Percentiles rank a stretch among this genome's conserved stretches.
Evolutionary conservation across 2,888 invertebrate genomes (phyloP).

Genomic region (Nycteola revayana): DNA sequence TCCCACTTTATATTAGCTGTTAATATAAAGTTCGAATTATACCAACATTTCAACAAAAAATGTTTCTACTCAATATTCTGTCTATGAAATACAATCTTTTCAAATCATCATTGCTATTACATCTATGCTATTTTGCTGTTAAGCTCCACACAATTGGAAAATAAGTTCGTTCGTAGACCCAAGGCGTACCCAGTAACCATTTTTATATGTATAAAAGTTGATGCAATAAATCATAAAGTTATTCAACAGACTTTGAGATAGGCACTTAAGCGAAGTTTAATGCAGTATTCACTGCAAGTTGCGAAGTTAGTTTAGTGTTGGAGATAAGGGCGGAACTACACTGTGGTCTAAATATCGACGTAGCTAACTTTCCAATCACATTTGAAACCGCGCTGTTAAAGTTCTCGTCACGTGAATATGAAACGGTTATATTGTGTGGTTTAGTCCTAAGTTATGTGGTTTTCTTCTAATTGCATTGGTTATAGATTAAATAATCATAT

Average conservation of each 20-base stretch:
- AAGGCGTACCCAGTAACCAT: conserved; percentile 19
- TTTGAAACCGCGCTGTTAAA: neutral
- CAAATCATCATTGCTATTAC: too few relatives aligned
- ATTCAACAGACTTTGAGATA: conserved; percentile 37
- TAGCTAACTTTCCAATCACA: neutral
- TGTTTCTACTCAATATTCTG: too few relatives aligned
- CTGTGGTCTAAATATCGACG: conserved; percentile 7
- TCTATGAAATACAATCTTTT: too few relatives aligned
- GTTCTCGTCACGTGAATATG: too few relatives aligned
- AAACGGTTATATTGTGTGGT: too few relatives aligned
- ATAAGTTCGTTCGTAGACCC: conserved; percentile 26
- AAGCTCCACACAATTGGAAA: conserved; percentile 18
- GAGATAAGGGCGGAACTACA: conserved; percentile 21
- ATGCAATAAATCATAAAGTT: conserved; percentile 57
- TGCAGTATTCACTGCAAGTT: conserved; percentile 45
- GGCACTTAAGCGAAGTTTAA: conserved; percentile 52
- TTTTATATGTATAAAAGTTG: conserved; percentile 42
- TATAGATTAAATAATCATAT: too few relatives aligned
- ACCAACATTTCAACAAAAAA: too few relatives aligned
- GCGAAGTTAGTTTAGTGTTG: conserved; percentile 34
- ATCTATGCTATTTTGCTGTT: conserved; percentile 11
- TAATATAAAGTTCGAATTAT: too few relatives aligned
- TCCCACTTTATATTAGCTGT: too few relatives aligned
- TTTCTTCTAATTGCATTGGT: too few relatives aligned
- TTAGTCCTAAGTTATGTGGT: too few relatives aligned